These are phyloP conservation scores for Pocota personata DNA, from an alignment of 2,888 invertebrate species.

Conservation along the genomic window DNA sequence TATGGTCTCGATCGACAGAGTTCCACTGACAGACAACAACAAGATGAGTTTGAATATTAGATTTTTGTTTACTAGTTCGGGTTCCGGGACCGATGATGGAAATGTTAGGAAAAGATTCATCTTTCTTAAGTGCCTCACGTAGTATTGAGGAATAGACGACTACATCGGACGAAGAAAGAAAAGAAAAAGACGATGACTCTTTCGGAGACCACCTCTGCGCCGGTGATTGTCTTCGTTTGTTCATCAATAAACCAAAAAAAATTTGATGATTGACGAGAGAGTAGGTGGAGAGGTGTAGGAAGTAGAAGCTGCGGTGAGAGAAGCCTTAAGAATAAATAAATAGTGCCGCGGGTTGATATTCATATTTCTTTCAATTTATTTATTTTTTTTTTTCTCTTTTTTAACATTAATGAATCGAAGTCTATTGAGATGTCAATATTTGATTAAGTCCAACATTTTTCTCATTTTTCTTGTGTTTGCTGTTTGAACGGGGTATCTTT, in stretches of 20 bases:
- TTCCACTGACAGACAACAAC: conserved; percentile 58
- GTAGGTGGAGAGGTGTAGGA: conserved; percentile 21
- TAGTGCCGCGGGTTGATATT: conserved; percentile 55
- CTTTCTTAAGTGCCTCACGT: conserved; percentile 60
- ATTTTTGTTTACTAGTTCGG: conserved; percentile 60
- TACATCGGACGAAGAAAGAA: neutral
- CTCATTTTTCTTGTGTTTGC: neutral
- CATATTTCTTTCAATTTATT: conserved; percentile 65
- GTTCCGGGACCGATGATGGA: conserved; percentile 68
- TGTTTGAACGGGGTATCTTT: neutral
- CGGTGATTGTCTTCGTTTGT: conserved; percentile 71
- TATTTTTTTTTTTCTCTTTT: conserved; percentile 1
- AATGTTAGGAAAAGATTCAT: conserved; percentile 68
- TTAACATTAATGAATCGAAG: conserved; percentile 65
- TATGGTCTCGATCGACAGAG: conserved; percentile 52
- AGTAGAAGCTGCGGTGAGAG: conserved; percentile 37
- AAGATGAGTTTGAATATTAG: conserved; percentile 65
- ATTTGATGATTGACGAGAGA: conserved; percentile 62
- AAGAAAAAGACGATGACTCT: conserved; percentile 1
- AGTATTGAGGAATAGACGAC: conserved; percentile 2
- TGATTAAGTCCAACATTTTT: conserved; percentile 67
- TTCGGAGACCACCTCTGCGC: conserved; percentile 67
- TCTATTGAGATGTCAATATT: conserved; percentile 74
- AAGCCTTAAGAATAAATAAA: conserved; percentile 63
- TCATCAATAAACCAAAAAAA: conserved; percentile 40